These are phyloP conservation scores for Orthosia gracilis DNA, from an alignment of 2,888 invertebrate species.

Conservation along the genomic window DNA sequence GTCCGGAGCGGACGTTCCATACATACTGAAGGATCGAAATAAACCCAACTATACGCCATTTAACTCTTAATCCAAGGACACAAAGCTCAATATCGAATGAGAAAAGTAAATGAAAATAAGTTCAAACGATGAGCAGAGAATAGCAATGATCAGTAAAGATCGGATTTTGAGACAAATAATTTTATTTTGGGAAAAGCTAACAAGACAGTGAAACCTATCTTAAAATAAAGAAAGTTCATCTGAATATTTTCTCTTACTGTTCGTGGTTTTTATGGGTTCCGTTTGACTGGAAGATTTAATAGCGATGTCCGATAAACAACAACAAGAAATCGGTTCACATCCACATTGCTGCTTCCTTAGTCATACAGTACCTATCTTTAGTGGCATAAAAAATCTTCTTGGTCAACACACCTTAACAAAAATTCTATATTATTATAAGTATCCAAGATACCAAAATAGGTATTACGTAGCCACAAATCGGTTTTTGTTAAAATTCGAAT, in stretches of 20 bases:
- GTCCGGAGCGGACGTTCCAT: slow-evolving; percentile 81
- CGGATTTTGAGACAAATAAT: slow-evolving; percentile 40
- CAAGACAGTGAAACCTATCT: slow-evolving; percentile 42
- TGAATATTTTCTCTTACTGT: slow-evolving; percentile 58
- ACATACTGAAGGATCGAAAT: slow-evolving; percentile 67
- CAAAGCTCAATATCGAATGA: slow-evolving; percentile 44
- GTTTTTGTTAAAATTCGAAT: slow-evolving; percentile 68
- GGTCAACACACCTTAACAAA: slow-evolving; percentile 16
- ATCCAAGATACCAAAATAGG: slow-evolving; percentile 42
- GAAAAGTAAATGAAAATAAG: slow-evolving; percentile 14
- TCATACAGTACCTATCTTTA: slow-evolving; percentile 32
- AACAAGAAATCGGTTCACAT: slow-evolving; percentile 37
- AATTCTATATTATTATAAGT: slow-evolving; percentile 19
- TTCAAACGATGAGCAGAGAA: slow-evolving; percentile 55
- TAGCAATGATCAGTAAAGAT: slow-evolving; percentile 51
- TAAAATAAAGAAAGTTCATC: slow-evolving; percentile 53
- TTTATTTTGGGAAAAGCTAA: slow-evolving; percentile 49
- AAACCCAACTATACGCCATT: slow-evolving; percentile 30
- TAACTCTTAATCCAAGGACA: slow-evolving; percentile 18
- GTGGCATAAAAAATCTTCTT: slow-evolving; percentile 24
- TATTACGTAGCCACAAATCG: slow-evolving; percentile 39
- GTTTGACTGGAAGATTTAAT: slow-evolving; percentile 52
- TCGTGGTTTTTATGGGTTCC: slow-evolving; percentile 32
- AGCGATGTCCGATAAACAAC: slow-evolving; percentile 43
- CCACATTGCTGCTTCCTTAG: slow-evolving; percentile 42